Evolutionary conservation across 2,113 vertebrate species (phyloP).

Genomic region (Galemys pyrenaicus): DNA sequence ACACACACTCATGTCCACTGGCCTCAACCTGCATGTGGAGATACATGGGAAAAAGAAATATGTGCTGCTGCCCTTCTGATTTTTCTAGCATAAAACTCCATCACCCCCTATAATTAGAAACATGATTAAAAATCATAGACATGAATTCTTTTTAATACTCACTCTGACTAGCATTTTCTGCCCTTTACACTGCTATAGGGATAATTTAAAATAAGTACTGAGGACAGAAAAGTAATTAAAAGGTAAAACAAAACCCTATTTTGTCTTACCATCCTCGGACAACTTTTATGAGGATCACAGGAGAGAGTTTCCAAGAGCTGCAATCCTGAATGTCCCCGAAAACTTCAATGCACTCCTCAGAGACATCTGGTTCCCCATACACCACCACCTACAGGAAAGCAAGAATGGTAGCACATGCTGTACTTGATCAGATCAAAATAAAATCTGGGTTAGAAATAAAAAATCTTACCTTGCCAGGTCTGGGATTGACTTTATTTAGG

Average conservation of each 20-base stretch:
- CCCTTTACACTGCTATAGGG: background rate
- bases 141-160: background rate
- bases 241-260: background rate
- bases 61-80: background rate
- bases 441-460: background rate
- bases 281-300: conserved; percentile 90
- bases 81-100: background rate
- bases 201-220: background rate
- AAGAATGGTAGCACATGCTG: background rate
- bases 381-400: conserved; percentile 89
- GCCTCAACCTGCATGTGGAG: background rate
- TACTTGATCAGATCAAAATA: background rate
- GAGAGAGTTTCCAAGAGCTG: conserved; percentile 89
- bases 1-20: background rate
- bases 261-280: conserved; percentile 95
- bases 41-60: background rate
- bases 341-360: conserved; percentile 87
- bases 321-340: conserved; percentile 90
- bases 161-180: background rate
- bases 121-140: background rate
- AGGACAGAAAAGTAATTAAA: background rate
- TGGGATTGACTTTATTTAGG: conserved; percentile 89
- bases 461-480: conserved; percentile 93
- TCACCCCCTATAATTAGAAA: conserved; percentile 17
- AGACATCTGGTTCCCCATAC: conserved; percentile 84